Evolutionary conservation across 2,888 invertebrate species (phyloP), one percentile per base, ranked within the genome.

Genomic region (Acronicta psi): DNA sequence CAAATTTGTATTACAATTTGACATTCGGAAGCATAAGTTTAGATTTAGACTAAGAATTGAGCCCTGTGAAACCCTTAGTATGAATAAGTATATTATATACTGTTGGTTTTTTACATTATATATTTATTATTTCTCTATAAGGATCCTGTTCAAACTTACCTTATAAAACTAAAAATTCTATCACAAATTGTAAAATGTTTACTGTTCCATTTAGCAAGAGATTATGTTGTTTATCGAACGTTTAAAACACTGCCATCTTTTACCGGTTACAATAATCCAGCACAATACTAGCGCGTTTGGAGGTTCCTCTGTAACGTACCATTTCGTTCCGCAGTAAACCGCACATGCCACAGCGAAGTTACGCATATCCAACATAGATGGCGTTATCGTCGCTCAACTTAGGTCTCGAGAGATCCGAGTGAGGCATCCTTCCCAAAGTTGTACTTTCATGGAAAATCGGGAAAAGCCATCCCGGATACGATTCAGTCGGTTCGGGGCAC

Each of bases 401-500:
- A 60, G 42, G 54, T 65, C 51, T 37, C 45, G 44, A 57, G 55
- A 69, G 66, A 64, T 53, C 54, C 25, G 47, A 61, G 54, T 69
- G 65, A 57, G 75, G 58, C 63, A 75, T 70, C 73, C 73, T 77
- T 73, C 71, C 72, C 56, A 62, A 65, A 72, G 69, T 71, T 72
- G 61, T 64, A 51, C 58, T 83, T 83, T 78, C 77, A 74, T 78
- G 77, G 84, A 87, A 88, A 85, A 84, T 87, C 81, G 85, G 87
- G 88, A 85, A 91, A 90, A 90, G 82, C 83, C 80, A 84, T 86
- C 89, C 90, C 85, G 88, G 90, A 86, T 84, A 81, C 81, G 69
- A 83, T 83, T 90, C 92, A 93, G 93, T 93, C 87, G 91, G 82
- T 85, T 86, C 87, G 88, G 88, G 86, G 85, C 87, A 73, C 81